Percentiles rank a stretch among this genome's conserved stretches.
These are phyloP conservation scores for Penaeus indicus DNA, from an alignment of 1,140 invertebrate genomes.

Conservation along the genomic window DNA sequence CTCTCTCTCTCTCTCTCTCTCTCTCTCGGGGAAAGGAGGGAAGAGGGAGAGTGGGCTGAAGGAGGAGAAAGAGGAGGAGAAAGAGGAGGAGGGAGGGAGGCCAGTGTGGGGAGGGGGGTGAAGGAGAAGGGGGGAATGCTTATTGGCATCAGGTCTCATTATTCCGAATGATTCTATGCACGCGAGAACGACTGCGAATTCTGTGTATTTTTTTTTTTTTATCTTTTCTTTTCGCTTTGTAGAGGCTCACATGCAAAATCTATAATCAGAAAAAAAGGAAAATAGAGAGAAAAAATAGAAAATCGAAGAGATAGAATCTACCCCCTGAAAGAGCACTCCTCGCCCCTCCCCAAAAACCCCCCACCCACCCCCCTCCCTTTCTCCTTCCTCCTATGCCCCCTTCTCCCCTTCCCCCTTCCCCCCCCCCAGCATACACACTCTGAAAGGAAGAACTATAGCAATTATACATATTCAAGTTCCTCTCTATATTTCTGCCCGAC, in stretches of 20 bases:
- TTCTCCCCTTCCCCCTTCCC: neutral
- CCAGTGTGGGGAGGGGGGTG: neutral
- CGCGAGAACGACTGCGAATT: too few species aligned
- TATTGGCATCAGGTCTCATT: too few species aligned
- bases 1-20: neutral
- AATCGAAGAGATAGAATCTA: too few species aligned
- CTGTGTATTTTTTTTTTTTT: too few species aligned
- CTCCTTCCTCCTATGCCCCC: neutral
- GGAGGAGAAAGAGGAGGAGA: neutral
- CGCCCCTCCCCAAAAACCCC: neutral
- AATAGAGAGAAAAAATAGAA: too few species aligned
- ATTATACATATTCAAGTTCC: neutral
- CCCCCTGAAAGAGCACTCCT: neutral
- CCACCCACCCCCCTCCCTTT: neutral
- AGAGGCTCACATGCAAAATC: too few species aligned
- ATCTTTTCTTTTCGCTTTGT: too few species aligned
- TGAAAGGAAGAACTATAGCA: too few species aligned
- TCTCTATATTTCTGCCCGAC: conserved; percentile 16
- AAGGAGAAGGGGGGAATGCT: neutral
- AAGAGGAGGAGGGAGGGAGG: neutral
- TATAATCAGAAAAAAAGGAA: too few species aligned
- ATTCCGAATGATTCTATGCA: too few species aligned
- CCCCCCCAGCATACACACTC: neutral
- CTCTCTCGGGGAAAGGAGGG: neutral
- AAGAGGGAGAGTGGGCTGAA: too few species aligned